A percentile compares a stretch with the other conserved stretches of the same genome.
These are phyloP conservation scores for Loriculus beryllinus DNA, from an alignment of 2,797 vertebrate species.

Conservation along the genomic window DNA sequence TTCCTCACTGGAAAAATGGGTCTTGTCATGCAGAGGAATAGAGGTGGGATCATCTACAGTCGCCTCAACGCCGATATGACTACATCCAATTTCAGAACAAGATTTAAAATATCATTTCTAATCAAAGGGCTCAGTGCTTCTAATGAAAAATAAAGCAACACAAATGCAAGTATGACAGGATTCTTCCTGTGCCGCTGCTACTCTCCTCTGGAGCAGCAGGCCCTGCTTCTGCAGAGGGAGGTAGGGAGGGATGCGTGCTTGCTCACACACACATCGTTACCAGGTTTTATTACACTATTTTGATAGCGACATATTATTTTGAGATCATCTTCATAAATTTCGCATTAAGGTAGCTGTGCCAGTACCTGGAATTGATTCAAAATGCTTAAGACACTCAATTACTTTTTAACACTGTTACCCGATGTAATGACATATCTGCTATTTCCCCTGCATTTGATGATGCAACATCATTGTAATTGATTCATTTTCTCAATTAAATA, in stretches of 20 bases:
- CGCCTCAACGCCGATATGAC: neutral
- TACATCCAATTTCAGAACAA: neutral
- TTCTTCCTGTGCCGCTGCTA: neutral
- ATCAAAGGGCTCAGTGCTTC: neutral
- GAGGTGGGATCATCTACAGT: neutral
- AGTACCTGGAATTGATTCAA: slow-evolving; percentile 75
- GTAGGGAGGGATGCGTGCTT: neutral
- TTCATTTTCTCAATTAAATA: slow-evolving; percentile 82
- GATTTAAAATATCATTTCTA: slow-evolving; percentile 34
- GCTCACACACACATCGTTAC: neutral
- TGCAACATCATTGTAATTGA: slow-evolving; percentile 76
- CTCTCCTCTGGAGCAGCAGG: neutral
- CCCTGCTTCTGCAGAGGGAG: neutral
- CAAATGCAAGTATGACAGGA: neutral
- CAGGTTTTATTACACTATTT: slow-evolving; percentile 49
- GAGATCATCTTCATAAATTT: slow-evolving; percentile 75
- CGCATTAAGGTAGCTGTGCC: slow-evolving; percentile 70
- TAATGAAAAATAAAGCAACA: neutral
- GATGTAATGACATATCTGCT: slow-evolving; percentile 60
- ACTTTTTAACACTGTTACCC: slow-evolving; percentile 69
- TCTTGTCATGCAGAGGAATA: neutral
- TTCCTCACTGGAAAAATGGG: neutral
- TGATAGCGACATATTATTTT: slow-evolving; percentile 61
- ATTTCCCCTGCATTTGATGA: slow-evolving; percentile 66
- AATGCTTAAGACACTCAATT: slow-evolving; percentile 73